Base-by-base conservation (phyloP, 2,797 vertebrate genomes). In the Lagorchestes hirsutus region DNA sequence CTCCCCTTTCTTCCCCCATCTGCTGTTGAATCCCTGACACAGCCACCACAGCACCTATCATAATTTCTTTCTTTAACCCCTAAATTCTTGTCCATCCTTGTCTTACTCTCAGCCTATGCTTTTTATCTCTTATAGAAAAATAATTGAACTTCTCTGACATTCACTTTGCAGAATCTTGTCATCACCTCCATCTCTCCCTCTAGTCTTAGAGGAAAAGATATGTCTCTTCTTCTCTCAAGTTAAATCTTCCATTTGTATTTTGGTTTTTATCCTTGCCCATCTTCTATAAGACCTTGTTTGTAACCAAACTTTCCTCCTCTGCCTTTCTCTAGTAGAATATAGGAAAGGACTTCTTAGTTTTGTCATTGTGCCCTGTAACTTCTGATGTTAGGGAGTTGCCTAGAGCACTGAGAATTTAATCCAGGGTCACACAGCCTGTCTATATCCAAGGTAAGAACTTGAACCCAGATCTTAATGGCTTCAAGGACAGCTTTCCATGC, bases 181-280 rank as follows among this genome's bases (percentile, higher is more conserved):
- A 3, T 91, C 92, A 92, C 55, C 91, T 29, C 31, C 58, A 57
- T 54, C 34, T 93, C 92, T 57, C 9, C 56, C 28, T 92, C 94
- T 54, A 82, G 52, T 55, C 93, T 95, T 67, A 93, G n/a, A 95
- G 93, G 95, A 67, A 58, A 34, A 96, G 87, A 93, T 94, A 50
- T 94, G 52, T 46, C 67, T 96, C 91, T 87, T 52, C 90, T 87
- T 52, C 90, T 96, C 91, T 82, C 58, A 24, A n/a, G 13, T 28
- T 46, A 46, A 93, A 62, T 40, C 90, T 91, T 96, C 90, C 90
- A 87, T 16, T 34, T 54, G 54, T 55, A 93, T 94, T 57, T 46
- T 91, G 55, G 29, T 90, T 82, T 91, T 91, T 10, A 52, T 34
- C 74, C n/a, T 31, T 54, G 91, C 82, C 92, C 59, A 31, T 54